These are phyloP conservation scores for Protosalanx chinensis DNA, from an alignment of 2,797 vertebrate genomes.

Conservation along the genomic window DNA sequence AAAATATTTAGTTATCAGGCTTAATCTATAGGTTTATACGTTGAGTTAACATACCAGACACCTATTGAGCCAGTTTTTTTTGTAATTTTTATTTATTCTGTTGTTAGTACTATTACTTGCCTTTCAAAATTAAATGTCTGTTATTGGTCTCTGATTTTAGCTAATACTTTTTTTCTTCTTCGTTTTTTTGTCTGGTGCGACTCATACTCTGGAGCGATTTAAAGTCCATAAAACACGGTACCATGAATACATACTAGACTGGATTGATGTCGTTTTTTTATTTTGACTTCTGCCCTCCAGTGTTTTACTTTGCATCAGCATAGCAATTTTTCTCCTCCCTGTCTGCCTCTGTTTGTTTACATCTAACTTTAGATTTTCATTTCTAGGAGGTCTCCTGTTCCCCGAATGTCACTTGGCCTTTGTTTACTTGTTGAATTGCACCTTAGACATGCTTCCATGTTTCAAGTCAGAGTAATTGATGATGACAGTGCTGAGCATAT, in stretches of 20 bases:
- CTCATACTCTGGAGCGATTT: too few species aligned
- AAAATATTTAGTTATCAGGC: too few species aligned
- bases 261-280: conserved; percentile 3
- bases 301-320: conserved; percentile 7
- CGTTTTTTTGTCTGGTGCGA: too few species aligned
- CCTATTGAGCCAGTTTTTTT: too few species aligned
- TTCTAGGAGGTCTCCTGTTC: conserved; percentile 9
- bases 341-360: background rate
- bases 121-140: too few species aligned
- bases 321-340: background rate
- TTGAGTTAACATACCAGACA: too few species aligned
- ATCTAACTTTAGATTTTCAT: background rate
- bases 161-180: too few species aligned
- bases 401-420: conserved; percentile 17
- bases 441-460: conserved; percentile 36
- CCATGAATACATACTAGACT: conserved; percentile 11
- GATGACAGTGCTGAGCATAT: conserved; percentile 42
- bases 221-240: too few species aligned
- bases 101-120: too few species aligned
- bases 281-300: conserved; percentile 4
- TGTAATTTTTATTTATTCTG: too few species aligned
- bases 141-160: too few species aligned
- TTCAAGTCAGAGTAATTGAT: conserved; percentile 42
- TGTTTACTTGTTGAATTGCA: conserved; percentile 26
- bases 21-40: too few species aligned